Conservation (phyloP, 2,113 vertebrate genomes). For the Poeciliopsis occidentalis region DNA sequence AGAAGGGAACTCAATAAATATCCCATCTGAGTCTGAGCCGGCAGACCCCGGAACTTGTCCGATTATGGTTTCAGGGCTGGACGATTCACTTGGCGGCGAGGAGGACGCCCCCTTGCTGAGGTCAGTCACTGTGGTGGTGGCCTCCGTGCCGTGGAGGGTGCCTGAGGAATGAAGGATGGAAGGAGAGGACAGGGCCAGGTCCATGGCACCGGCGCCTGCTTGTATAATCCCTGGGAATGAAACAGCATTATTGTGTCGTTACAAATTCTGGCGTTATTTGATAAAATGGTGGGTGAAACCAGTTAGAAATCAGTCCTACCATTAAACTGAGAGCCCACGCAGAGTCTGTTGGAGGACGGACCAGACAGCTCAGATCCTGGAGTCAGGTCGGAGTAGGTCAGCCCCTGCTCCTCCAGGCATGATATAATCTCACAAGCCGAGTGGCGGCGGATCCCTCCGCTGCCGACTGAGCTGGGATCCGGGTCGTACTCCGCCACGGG, state of each 20-base stretch:
- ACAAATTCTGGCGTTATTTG: slow-evolving; percentile 10
- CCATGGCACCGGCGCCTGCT: slow-evolving; percentile 52
- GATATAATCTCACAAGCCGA: slow-evolving; percentile 94
- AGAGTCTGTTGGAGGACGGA: slow-evolving; percentile 69
- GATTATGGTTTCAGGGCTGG: slow-evolving; percentile 92
- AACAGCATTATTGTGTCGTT: neutral
- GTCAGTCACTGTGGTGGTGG: slow-evolving; percentile 75
- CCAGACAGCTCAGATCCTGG: slow-evolving; percentile 60
- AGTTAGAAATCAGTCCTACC: slow-evolving; percentile 44
- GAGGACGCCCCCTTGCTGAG: slow-evolving; percentile 78
- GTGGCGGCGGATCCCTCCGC: slow-evolving; percentile 87
- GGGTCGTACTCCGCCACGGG: slow-evolving; percentile 93
- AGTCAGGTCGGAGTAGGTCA: slow-evolving; percentile 66
- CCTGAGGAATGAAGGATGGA: slow-evolving; percentile 76
- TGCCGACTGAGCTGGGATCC: slow-evolving; percentile 80
- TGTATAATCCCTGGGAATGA: slow-evolving; percentile 51
- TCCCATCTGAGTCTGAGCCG: slow-evolving; percentile 91
- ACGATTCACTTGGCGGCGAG: slow-evolving; percentile 82
- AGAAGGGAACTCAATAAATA: slow-evolving; percentile 93
- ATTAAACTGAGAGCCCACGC: slow-evolving; percentile 71
- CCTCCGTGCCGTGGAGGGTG: slow-evolving; percentile 74
- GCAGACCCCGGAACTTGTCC: slow-evolving; percentile 90
- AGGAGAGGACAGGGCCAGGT: slow-evolving; percentile 64
- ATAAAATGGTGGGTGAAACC: neutral
- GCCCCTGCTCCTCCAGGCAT: slow-evolving; percentile 85